These are phyloP conservation scores for Drosophila malerkotliana DNA, from an alignment of 1,140 invertebrate species.

Conservation along the genomic window DNA sequence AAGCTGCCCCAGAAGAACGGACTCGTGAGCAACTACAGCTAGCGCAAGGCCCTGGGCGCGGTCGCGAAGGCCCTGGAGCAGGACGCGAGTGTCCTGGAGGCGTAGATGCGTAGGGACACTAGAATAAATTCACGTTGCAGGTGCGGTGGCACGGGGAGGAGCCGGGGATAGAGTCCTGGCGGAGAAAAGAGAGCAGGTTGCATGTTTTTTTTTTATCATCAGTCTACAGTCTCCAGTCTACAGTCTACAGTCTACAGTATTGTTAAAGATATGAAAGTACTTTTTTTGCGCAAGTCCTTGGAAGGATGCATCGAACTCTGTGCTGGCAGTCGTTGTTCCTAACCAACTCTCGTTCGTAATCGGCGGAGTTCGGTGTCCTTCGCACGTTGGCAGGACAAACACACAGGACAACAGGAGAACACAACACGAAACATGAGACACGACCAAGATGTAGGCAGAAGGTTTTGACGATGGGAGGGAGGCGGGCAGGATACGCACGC, in stretches of 20 bases:
- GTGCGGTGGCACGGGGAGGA: neutral
- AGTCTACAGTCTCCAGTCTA: slow-evolving; percentile 16
- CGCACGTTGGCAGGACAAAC: slow-evolving; percentile 1
- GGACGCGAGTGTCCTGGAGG: neutral
- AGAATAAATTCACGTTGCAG: slow-evolving; percentile 37
- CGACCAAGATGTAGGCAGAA: slow-evolving; percentile 51
- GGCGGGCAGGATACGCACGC: slow-evolving; percentile 11
- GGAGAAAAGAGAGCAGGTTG: neutral
- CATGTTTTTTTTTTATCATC: slow-evolving; percentile 30
- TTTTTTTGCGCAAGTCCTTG: slow-evolving; percentile 14
- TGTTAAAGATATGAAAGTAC: slow-evolving; percentile 38
- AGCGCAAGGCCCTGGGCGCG: slow-evolving; percentile 13
- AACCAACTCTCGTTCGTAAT: slow-evolving; percentile 26
- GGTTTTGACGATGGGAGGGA: slow-evolving; percentile 22
- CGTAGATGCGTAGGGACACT: slow-evolving; percentile 22
- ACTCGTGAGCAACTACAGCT: slow-evolving; percentile 50
- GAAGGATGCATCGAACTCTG: slow-evolving; percentile 8
- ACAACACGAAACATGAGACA: slow-evolving; percentile 27
- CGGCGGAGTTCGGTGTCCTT: neutral
- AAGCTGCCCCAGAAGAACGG: slow-evolving; percentile 86
- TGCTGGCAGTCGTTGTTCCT: slow-evolving; percentile 31
- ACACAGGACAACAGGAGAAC: neutral
- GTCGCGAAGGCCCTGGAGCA: neutral
- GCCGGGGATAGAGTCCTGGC: slow-evolving; percentile 28
- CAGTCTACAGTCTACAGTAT: slow-evolving; percentile 47